Evolutionary conservation across 2,888 invertebrate genomes (phyloP).

Genomic region (Vanessa cardui): DNA sequence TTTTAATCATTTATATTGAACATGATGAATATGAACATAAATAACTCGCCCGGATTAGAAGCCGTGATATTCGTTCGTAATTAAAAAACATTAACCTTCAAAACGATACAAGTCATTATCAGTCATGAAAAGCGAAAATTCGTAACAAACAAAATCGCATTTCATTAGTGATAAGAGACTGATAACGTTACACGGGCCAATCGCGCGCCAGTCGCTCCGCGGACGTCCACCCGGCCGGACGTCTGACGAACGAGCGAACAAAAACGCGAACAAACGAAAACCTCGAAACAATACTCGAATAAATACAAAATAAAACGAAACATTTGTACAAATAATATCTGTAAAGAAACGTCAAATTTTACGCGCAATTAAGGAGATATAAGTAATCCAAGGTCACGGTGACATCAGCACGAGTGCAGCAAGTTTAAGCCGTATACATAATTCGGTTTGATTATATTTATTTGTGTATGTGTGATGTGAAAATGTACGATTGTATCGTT

Average conservation of each 20-base stretch:
- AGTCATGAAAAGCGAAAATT: constrained; percentile 31
- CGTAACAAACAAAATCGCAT: constrained; percentile 45
- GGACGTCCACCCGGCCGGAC: constrained; percentile 65
- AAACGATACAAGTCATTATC: constrained; percentile 19
- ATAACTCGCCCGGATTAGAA: too few relatives aligned
- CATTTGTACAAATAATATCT: constrained; percentile 4
- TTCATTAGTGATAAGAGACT: constrained; percentile 57
- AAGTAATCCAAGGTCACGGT: constrained; percentile 48
- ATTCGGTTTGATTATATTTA: constrained; percentile 63
- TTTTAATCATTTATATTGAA: too few relatives aligned
- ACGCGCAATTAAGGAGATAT: constrained; percentile 40
- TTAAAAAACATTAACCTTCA: not conserved
- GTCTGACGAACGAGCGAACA: constrained; percentile 52
- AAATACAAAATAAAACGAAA: constrained; percentile 33
- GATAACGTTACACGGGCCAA: constrained; percentile 57
- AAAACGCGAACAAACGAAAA: constrained; percentile 62
- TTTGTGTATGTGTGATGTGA: constrained; percentile 42
- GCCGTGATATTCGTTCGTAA: not conserved
- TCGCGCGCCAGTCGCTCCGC: constrained; percentile 64
- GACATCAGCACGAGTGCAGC: constrained; percentile 54
- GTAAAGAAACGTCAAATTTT: constrained; percentile 41
- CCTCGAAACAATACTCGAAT: constrained; percentile 52
- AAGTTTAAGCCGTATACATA: constrained; percentile 60
- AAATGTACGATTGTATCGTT: constrained; percentile 41
- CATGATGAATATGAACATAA: too few relatives aligned